These are phyloP conservation scores for Platichthys stellatus DNA, from an alignment of 2,113 vertebrate species.

Conservation along the genomic window DNA sequence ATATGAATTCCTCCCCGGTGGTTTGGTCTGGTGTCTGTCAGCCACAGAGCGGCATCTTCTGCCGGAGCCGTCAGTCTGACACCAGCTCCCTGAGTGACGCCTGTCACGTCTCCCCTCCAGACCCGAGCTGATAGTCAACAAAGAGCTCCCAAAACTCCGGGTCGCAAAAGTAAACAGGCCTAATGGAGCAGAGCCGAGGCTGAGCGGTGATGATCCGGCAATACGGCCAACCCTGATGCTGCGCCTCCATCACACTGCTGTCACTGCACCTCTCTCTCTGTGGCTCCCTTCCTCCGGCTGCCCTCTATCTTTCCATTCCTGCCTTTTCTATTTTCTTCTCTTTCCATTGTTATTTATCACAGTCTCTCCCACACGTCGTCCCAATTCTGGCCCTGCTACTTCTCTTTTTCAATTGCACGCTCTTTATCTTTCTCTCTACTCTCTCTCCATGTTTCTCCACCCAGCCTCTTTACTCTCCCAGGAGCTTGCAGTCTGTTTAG, in stretches of 20 bases:
- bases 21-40: constrained; percentile 31
- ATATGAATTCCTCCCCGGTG: constrained; percentile 48
- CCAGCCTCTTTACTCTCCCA: constrained; percentile 18
- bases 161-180: constrained; percentile 29
- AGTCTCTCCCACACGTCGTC: constrained; percentile 28
- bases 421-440: constrained; percentile 38
- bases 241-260: constrained; percentile 21
- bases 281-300: not conserved
- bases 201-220: constrained; percentile 31
- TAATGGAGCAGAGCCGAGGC: constrained; percentile 25
- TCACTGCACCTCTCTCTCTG: constrained; percentile 16
- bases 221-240: not conserved
- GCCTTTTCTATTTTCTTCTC: constrained; percentile 16
- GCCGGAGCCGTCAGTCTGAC: constrained; percentile 50
- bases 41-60: constrained; percentile 31
- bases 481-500: constrained; percentile 52
- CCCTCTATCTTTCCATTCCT: not conserved
- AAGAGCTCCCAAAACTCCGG: constrained; percentile 14
- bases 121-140: constrained; percentile 29
- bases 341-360: constrained; percentile 44
- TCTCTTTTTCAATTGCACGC: constrained; percentile 48
- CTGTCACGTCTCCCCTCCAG: constrained; percentile 38
- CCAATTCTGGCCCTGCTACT: constrained; percentile 22
- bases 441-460: not conserved
- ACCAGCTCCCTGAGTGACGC: constrained; percentile 41